Percentiles rank a stretch among this genome's conserved stretches.
Evolutionary conservation across 2,888 invertebrate genomes (phyloP).

Genomic region (Pheosia gnoma): DNA sequence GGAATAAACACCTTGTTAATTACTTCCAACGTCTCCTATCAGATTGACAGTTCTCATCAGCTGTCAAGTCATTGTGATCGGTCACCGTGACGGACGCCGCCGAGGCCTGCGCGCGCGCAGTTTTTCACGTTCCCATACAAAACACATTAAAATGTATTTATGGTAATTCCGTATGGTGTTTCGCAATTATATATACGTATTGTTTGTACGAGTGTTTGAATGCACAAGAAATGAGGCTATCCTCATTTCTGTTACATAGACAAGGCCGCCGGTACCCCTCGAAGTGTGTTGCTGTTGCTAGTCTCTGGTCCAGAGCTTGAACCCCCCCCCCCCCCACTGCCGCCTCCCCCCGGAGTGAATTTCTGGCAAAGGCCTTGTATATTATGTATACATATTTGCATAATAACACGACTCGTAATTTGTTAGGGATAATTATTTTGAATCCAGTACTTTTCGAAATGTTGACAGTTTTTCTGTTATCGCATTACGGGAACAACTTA

Average conservation of each 20-base stretch:
- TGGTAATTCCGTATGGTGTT: constrained; percentile 2
- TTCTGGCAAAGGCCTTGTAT: too few relatives aligned
- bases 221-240: not conserved
- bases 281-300: too few relatives aligned
- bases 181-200: not conserved
- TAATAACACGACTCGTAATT: too few relatives aligned
- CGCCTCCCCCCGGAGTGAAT: too few relatives aligned
- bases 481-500: too few relatives aligned
- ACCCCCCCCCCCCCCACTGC: too few relatives aligned
- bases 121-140: constrained; percentile 1
- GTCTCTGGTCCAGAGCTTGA: too few relatives aligned
- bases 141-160: not conserved
- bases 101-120: constrained; percentile 4
- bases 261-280: too few relatives aligned
- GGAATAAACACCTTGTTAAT: not conserved
- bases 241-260: not conserved
- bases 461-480: too few relatives aligned
- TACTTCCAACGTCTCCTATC: not conserved
- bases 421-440: too few relatives aligned
- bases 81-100: constrained; percentile 13
- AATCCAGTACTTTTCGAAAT: too few relatives aligned
- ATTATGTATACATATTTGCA: too few relatives aligned
- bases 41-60: not conserved
- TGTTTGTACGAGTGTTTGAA: not conserved
- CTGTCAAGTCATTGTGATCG: constrained; percentile 14